Base-by-base conservation (phyloP, 2,888 invertebrate species). In the Hemithea aestivaria region DNA sequence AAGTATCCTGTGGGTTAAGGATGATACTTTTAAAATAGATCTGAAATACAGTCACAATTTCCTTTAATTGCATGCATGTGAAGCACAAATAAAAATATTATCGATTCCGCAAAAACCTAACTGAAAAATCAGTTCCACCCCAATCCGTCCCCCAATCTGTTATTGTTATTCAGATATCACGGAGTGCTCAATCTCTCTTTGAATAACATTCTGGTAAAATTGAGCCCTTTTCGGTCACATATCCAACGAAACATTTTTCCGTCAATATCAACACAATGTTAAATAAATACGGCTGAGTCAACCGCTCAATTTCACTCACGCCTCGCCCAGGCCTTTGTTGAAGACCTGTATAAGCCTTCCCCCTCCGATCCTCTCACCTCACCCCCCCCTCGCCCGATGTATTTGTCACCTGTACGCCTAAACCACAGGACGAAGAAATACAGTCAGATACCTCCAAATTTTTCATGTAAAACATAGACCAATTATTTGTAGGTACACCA, bases 371-470 rank as follows among this genome's bases (percentile, higher is more conserved):
- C 30, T 12, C 6, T 7, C 21, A 25, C 29, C 25, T 28, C 30
- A 26, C 23, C 30, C 31, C 28, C n/a, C 21, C 35, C 16, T 31
- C 22, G 35, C 41, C 27, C 20, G 20, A 12, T 20, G 29, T 45
- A 54, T 55, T 56, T 56, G 52, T 58, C 56, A 59, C 52, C 48
- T 53, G 52, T 51, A 52, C 45, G 16, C 16, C 16, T n/a, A n/a
- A n/a, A n/a, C n/a, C n/a, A n/a, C n/a, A n/a, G n/a, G n/a, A n/a
- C n/a, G n/a, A n/a, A n/a, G n/a, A n/a, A n/a, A n/a, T n/a, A n/a
- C n/a, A n/a, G n/a, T n/a, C n/a, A n/a, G n/a, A n/a, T n/a, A n/a
- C n/a, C n/a, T n/a, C n/a, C n/a, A n/a, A n/a, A n/a, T n/a, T n/a
- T n/a, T n/a, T n/a, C n/a, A n/a, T n/a, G n/a, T n/a, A n/a, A n/a